These are phyloP conservation scores for Anthrax anthrax DNA, from an alignment of 2,888 invertebrate species.

Conservation along the genomic window DNA sequence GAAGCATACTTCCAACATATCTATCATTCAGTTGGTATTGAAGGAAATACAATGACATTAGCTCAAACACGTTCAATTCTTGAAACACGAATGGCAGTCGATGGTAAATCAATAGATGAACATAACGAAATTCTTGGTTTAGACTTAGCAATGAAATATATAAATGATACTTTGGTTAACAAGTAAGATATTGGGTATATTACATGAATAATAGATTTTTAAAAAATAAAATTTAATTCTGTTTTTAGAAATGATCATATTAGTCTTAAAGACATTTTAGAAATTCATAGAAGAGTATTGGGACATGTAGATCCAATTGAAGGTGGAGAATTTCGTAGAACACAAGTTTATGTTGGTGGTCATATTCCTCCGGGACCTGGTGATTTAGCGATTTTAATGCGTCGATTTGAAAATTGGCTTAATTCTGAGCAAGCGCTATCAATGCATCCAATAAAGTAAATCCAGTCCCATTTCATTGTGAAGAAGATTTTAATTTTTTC, in stretches of 20 bases:
- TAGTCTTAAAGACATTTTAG: conserved; percentile 71
- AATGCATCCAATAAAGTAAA: conserved; percentile 71
- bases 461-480: not conserved
- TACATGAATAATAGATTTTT: not conserved
- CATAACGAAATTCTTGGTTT: conserved; percentile 94
- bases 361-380: conserved; percentile 83
- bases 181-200: conserved; percentile 26
- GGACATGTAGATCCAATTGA: conserved; percentile 90
- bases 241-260: conserved; percentile 55
- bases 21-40: conserved; percentile 93
- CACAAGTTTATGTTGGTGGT: conserved; percentile 91
- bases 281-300: conserved; percentile 82
- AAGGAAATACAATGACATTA: conserved; percentile 93
- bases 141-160: conserved; percentile 89
- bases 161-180: conserved; percentile 65
- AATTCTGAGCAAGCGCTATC: conserved; percentile 74
- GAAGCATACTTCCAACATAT: conserved; percentile 94
- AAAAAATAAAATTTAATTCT: not conserved
- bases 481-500: too few species aligned
- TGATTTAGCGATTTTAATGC: conserved; percentile 68
- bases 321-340: conserved; percentile 74
- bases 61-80: conserved; percentile 81
- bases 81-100: conserved; percentile 76
- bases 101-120: conserved; percentile 85
- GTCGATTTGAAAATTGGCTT: conserved; percentile 82